These are phyloP conservation scores for Cranoglanis bouderius DNA, from an alignment of 2,113 vertebrate genomes.

Conservation along the genomic window DNA sequence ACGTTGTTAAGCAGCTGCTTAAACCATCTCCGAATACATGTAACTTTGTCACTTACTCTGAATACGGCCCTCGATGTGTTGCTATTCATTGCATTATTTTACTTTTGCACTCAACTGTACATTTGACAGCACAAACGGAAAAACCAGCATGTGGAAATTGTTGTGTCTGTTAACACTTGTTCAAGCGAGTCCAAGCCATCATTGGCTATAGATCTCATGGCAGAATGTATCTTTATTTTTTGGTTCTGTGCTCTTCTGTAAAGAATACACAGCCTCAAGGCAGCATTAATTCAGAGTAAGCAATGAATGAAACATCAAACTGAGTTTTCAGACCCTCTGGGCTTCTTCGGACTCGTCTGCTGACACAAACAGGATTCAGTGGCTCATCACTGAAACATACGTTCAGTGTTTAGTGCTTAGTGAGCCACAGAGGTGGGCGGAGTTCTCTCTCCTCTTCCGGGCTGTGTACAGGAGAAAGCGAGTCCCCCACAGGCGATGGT, in stretches of 20 bases:
- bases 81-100: neutral
- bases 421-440: neutral
- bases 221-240: neutral
- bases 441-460: neutral
- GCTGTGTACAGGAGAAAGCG: neutral
- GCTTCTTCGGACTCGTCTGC: constrained; percentile 30
- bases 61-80: neutral
- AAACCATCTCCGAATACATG: neutral
- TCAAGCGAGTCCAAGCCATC: too few relatives aligned
- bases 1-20: neutral
- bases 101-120: neutral
- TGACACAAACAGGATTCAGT: constrained; percentile 29
- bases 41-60: neutral
- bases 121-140: neutral
- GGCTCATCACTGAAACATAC: constrained; percentile 14
- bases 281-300: constrained; percentile 23
- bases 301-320: constrained; percentile 3
- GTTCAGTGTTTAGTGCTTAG: constrained; percentile 13
- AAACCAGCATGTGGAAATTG: neutral
- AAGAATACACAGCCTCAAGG: neutral
- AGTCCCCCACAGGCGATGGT: constrained; percentile 29
- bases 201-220: neutral
- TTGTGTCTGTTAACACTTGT: neutral
- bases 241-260: neutral
- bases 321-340: neutral